A percentile compares a stretch with the other conserved stretches of the same genome.
Conservation (phyloP, 2,888 invertebrate species). For the Lasius fuliginosus region DNA sequence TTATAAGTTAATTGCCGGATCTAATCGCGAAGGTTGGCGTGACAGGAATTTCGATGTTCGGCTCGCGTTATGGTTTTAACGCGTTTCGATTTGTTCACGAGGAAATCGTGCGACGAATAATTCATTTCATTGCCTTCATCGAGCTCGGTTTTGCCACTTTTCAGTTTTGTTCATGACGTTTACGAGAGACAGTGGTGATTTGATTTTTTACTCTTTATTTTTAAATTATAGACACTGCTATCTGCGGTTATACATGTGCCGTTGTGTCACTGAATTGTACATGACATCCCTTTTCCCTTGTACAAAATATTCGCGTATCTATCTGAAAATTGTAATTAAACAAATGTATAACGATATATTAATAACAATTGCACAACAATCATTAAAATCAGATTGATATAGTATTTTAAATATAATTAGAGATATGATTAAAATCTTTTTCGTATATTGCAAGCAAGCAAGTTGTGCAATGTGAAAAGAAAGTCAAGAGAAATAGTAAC, state of each 20-base stretch:
- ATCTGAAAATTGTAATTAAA: background rate
- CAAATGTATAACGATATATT: background rate
- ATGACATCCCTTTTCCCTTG: conserved; percentile 1
- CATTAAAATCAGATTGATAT: background rate
- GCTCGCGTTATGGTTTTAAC: conserved; percentile 43
- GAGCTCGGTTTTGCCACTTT: conserved; percentile 30
- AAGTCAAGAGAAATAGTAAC: background rate
- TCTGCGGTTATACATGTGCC: conserved; percentile 34
- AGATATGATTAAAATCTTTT: background rate
- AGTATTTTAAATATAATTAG: background rate
- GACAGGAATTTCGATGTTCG: conserved; percentile 41
- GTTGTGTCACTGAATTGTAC: background rate
- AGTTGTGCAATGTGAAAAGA: background rate
- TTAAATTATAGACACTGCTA: conserved; percentile 27
- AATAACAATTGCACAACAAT: background rate
- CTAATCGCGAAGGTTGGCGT: conserved; percentile 32
- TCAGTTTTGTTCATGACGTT: conserved; percentile 46
- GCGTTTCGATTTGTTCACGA: conserved; percentile 41
- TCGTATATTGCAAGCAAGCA: background rate
- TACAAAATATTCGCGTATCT: background rate
- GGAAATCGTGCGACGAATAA: conserved; percentile 46
- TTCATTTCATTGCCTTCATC: conserved; percentile 35
- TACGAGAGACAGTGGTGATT: conserved; percentile 42
- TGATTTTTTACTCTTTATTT: conserved; percentile 17
- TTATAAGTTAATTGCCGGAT: conserved; percentile 42